Evolutionary conservation across 2,113 vertebrate species (phyloP).

Genomic region (Gymnobelideus leadbeateri): DNA sequence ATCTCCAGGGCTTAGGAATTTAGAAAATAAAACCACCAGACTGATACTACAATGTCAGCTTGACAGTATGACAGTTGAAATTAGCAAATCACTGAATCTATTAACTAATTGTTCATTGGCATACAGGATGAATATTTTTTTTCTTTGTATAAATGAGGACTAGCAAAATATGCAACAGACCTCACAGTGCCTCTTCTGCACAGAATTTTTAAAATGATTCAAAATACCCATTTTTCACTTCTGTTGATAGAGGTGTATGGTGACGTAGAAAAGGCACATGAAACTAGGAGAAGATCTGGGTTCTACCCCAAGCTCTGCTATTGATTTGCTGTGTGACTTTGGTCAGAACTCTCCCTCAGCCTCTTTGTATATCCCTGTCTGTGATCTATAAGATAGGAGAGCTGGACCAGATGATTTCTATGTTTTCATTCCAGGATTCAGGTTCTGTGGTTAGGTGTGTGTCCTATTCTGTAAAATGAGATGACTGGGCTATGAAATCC

Average conservation of each 20-base stretch:
- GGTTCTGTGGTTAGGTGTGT: background rate
- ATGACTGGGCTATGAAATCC: background rate
- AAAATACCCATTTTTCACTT: background rate
- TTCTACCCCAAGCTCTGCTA: background rate
- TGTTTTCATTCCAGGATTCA: background rate
- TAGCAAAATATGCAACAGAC: background rate
- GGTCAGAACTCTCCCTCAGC: background rate
- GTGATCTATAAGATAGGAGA: background rate
- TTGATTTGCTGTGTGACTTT: background rate
- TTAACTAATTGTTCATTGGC: background rate
- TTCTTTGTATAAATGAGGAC: fast-evolving
- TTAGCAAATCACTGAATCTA: background rate
- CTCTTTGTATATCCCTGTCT: background rate
- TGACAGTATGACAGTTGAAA: background rate
- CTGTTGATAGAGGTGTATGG: background rate
- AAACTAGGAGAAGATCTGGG: background rate
- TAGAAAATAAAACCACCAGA: background rate
- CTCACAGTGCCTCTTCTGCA: background rate
- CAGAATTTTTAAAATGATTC: background rate
- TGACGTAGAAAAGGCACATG: background rate
- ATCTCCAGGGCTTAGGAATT: background rate
- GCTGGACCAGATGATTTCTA: background rate
- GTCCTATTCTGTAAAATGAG: background rate
- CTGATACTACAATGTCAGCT: background rate
- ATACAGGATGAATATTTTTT: background rate